Percentiles rank a stretch among this genome's conserved stretches.
These are phyloP conservation scores for Poeciliopsis presidionis DNA, from an alignment of 2,797 vertebrate species.

Conservation along the genomic window DNA sequence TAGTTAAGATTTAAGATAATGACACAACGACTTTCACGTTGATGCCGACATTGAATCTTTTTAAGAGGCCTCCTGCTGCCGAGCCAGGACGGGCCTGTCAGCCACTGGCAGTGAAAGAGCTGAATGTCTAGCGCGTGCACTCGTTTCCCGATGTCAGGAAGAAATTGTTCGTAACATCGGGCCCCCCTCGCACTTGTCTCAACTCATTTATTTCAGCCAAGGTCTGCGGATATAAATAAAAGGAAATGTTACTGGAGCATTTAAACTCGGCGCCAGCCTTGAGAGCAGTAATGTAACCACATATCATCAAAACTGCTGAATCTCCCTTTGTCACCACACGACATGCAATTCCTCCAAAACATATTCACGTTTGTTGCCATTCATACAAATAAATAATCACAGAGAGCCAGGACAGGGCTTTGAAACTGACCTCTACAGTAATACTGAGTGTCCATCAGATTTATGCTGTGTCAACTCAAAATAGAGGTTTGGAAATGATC, in stretches of 20 bases:
- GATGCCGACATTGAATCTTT: constrained; percentile 82
- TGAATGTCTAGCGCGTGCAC: constrained; percentile 75
- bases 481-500: constrained; percentile 46
- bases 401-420: constrained; percentile 52
- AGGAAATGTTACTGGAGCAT: constrained; percentile 86
- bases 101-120: constrained; percentile 79
- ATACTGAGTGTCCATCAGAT: constrained; percentile 59
- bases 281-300: constrained; percentile 84
- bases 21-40: constrained; percentile 80
- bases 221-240: constrained; percentile 88
- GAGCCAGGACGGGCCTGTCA: constrained; percentile 72
- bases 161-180: constrained; percentile 83
- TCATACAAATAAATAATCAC: constrained; percentile 81
- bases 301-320: constrained; percentile 88
- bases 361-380: constrained; percentile 78
- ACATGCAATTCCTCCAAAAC: constrained; percentile 78
- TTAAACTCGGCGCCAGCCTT: constrained; percentile 84
- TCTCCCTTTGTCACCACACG: constrained; percentile 81
- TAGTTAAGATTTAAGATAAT: constrained; percentile 83
- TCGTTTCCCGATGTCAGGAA: constrained; percentile 75
- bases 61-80: constrained; percentile 73
- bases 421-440: constrained; percentile 62
- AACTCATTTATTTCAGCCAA: constrained; percentile 88
- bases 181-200: constrained; percentile 80
- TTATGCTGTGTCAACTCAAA: constrained; percentile 49